Evolutionary conservation across 2,888 invertebrate genomes (phyloP).

Genomic region (Augochlorella aurata): DNA sequence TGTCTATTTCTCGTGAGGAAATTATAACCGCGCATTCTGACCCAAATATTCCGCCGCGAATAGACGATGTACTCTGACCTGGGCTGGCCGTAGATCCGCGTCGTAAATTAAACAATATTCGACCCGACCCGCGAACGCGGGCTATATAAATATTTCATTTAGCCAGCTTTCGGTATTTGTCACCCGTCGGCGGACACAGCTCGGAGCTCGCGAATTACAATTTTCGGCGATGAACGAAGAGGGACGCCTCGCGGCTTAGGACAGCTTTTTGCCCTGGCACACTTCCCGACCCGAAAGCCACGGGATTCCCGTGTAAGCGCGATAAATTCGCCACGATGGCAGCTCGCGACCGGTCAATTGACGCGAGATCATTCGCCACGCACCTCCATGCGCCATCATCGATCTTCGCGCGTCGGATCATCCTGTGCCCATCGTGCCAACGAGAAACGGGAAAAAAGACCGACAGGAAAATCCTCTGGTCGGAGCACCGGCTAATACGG

Average conservation of each 20-base stretch:
- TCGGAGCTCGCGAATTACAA: constrained; percentile 54
- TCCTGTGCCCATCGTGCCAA: constrained; percentile 7
- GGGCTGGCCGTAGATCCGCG: neutral
- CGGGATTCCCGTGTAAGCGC: constrained; percentile 36
- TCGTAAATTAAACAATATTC: constrained; percentile 54
- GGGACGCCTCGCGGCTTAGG: constrained; percentile 36
- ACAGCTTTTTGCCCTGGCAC: constrained; percentile 55
- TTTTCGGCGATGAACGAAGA: constrained; percentile 30
- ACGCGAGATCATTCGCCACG: constrained; percentile 46
- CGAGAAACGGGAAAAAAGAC: constrained; percentile 14
- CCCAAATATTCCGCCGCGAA: constrained; percentile 35
- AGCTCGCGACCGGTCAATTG: constrained; percentile 26
- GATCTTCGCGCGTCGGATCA: constrained; percentile 48
- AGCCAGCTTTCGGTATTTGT: constrained; percentile 38
- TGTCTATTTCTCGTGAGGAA: constrained; percentile 34
- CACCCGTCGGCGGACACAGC: constrained; percentile 40
- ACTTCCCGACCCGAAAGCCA: constrained; percentile 35
- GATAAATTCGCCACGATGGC: constrained; percentile 44
- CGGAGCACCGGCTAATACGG: constrained; percentile 8
- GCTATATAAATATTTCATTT: constrained; percentile 54
- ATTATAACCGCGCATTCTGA: constrained; percentile 36
- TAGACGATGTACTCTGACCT: constrained; percentile 40
- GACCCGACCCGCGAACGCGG: constrained; percentile 13
- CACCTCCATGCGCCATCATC: constrained; percentile 42
- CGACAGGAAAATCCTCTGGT: constrained; percentile 45